Evolutionary conservation across 2,888 invertebrate genomes (phyloP).

Genomic region (Pecten maximus): DNA sequence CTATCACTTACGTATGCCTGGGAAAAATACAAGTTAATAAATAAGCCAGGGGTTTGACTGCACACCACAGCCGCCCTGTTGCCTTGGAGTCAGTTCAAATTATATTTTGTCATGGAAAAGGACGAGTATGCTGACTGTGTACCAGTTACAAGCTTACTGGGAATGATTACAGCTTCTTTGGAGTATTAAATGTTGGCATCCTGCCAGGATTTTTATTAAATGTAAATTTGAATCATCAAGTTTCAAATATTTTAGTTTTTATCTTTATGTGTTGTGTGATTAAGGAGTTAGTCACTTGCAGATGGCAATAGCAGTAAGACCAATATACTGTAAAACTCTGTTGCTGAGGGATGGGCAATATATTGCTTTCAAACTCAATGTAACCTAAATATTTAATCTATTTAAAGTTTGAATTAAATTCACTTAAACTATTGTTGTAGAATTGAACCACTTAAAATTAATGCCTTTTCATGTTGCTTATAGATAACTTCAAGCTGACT

Average conservation of each 20-base stretch:
- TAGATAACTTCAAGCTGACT: neutral
- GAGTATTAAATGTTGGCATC: neutral
- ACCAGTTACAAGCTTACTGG: neutral
- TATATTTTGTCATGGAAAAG: neutral
- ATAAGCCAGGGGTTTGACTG: neutral
- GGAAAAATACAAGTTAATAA: neutral
- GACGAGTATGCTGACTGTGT: neutral
- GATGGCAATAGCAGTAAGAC: neutral
- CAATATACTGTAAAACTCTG: neutral
- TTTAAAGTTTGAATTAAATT: neutral
- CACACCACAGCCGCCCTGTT: neutral
- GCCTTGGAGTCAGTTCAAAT: neutral
- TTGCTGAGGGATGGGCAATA: neutral
- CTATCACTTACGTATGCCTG: neutral
- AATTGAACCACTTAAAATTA: neutral
- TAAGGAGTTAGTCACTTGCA: neutral
- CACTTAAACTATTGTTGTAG: neutral
- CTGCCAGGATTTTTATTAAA: constrained; percentile 7
- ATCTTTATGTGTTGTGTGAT: neutral
- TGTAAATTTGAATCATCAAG: constrained; percentile 19
- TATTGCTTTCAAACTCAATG: neutral
- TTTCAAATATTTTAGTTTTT: neutral
- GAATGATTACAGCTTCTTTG: neutral
- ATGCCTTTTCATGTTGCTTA: neutral
- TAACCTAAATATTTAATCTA: neutral